phyloP scores from a whole-genome alignment of 2,797 vertebrate genomes.

The Halcyon leucocephala region DNA sequence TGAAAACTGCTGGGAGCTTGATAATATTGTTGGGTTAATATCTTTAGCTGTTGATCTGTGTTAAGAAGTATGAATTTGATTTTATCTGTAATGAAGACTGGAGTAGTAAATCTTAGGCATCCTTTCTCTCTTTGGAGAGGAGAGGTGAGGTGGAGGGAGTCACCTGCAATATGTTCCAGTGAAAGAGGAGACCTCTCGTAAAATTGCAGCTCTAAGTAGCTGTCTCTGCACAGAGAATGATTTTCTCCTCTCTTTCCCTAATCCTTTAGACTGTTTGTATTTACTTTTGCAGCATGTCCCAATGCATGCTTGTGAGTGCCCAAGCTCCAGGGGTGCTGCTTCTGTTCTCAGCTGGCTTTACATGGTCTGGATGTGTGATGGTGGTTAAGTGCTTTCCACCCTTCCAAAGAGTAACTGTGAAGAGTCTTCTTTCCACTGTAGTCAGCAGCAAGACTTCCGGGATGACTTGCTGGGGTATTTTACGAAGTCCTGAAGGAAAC shows the following conservation, averaged over 20 bases:
- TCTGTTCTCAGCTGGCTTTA: not conserved
- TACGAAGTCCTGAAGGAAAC: not conserved
- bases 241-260: not conserved
- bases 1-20: not conserved
- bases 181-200: not conserved
- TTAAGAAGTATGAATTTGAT: not conserved
- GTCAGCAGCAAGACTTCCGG: not conserved
- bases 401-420: not conserved
- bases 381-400: not conserved
- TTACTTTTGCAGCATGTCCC: not conserved
- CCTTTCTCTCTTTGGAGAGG: not conserved
- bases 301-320: no score
- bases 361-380: not conserved
- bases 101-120: not conserved
- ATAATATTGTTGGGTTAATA: not conserved
- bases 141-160: not conserved
- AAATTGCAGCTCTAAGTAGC: not conserved
- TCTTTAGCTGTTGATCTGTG: not conserved
- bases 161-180: fast-evolving
- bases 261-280: not conserved
- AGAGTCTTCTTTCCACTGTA: not conserved
- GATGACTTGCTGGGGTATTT: not conserved
- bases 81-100: not conserved
- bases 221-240: not conserved
- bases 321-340: not conserved